phyloP scores from a whole-genome alignment of 2,888 invertebrate species.

The Melanargia galathea region DNA sequence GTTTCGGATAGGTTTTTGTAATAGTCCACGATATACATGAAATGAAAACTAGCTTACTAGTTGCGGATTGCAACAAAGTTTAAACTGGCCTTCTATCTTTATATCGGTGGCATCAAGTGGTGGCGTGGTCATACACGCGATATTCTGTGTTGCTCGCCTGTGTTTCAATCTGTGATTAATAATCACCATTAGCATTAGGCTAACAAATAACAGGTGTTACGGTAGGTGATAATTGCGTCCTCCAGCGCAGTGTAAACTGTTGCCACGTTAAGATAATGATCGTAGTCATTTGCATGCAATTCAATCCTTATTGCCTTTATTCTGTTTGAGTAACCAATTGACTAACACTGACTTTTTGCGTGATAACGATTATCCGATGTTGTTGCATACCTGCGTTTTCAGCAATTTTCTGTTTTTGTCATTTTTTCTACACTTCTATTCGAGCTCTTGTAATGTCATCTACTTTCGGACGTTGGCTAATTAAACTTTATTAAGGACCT shows the following conservation, averaged over 20 bases:
- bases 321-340: constrained; percentile 16
- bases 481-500: too few relatives aligned
- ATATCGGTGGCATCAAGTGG: not conserved
- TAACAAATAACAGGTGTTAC: constrained; percentile 55
- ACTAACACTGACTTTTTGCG: not conserved
- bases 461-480: not conserved
- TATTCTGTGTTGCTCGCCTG: constrained; percentile 6
- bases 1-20: not conserved
- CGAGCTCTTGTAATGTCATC: not conserved
- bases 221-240: constrained; percentile 61
- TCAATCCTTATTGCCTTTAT: constrained; percentile 40
- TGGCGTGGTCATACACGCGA: not conserved
- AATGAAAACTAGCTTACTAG: too few relatives aligned
- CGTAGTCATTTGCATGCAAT: constrained; percentile 55
- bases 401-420: not conserved
- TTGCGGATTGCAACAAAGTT: too few relatives aligned
- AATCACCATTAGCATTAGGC: constrained; percentile 51
- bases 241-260: constrained; percentile 57
- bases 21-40: not conserved
- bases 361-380: not conserved
- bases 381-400: not conserved
- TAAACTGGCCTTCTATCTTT: not conserved
- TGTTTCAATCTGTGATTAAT: constrained; percentile 44
- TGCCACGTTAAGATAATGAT: constrained; percentile 65
- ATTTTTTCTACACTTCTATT: not conserved